phyloP scores from a whole-genome alignment of 2,797 vertebrate genomes.

The Myotis planiceps region DNA sequence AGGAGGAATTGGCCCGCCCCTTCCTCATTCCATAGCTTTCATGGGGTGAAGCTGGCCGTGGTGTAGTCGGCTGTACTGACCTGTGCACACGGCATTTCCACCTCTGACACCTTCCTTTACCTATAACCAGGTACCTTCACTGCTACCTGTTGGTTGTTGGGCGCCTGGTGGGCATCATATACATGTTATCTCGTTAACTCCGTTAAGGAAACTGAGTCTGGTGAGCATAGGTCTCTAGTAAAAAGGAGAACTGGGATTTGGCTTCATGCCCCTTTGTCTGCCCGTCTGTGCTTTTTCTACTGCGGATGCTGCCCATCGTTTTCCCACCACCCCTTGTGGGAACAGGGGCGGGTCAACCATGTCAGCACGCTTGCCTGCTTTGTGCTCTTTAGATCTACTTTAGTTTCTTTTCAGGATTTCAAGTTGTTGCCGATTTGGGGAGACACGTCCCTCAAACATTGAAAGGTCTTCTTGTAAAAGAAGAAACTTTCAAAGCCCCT shows the following conservation, averaged over 20 bases:
- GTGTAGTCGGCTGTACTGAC: neutral
- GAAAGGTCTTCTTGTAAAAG: neutral
- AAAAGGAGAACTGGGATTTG: neutral
- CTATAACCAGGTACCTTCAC: neutral
- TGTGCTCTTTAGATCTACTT: neutral
- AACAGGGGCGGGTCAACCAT: neutral
- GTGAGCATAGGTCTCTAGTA: neutral
- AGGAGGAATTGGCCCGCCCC: neutral
- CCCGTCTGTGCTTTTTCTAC: neutral
- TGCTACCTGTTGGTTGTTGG: neutral
- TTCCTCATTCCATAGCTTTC: neutral
- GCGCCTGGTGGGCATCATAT: neutral
- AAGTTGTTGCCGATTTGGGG: neutral
- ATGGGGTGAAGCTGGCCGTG: neutral
- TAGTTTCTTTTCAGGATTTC: neutral
- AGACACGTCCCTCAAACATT: neutral
- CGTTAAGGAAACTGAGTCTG: neutral
- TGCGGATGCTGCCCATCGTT: fast-evolving
- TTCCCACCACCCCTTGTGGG: neutral
- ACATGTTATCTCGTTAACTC: neutral
- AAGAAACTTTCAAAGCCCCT: neutral
- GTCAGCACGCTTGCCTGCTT: neutral
- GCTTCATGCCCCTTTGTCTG: neutral
- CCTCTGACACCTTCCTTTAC: neutral
- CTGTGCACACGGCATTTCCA: neutral